Conservation (phyloP, 2,888 invertebrate species). For the Mesorhabditis sp. region DNA sequence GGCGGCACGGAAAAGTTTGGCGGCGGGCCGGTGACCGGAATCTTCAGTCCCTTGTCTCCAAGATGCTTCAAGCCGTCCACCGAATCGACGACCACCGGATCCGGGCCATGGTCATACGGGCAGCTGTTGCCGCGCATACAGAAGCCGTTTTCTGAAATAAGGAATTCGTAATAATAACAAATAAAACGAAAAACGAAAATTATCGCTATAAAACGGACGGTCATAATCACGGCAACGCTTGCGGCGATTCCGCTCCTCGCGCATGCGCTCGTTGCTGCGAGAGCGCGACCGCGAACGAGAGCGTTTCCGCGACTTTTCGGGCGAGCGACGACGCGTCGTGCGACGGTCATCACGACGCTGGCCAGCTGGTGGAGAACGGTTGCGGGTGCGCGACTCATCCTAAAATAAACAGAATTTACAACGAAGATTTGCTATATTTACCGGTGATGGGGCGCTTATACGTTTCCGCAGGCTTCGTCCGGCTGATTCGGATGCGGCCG, state of each 20-base stretch:
- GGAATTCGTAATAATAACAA: constrained; percentile 7
- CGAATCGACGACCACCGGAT: constrained; percentile 81
- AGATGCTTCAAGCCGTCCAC: no score
- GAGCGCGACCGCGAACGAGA: constrained; percentile 23
- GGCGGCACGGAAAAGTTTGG: constrained; percentile 30
- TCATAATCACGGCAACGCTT: constrained; percentile 81
- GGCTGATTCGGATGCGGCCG: no score
- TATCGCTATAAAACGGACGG: constrained; percentile 63
- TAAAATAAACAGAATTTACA: no score
- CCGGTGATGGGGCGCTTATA: constrained; percentile 32
- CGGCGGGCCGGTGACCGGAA: constrained; percentile 6
- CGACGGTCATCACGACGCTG: constrained; percentile 34
- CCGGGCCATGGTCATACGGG: constrained; percentile 91
- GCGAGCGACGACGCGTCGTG: constrained; percentile 24
- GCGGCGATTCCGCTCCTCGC: constrained; percentile 21
- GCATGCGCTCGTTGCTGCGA: constrained; percentile 21
- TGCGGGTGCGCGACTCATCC: no score
- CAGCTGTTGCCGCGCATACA: constrained; percentile 95
- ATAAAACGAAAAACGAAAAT: not conserved
- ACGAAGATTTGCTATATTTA: constrained; percentile 15
- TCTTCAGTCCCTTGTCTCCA: constrained; percentile 30
- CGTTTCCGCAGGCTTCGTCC: constrained; percentile 20
- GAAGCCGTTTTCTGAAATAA: constrained; percentile 77
- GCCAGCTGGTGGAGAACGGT: not conserved
- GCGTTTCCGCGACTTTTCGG: constrained; percentile 2